Evolutionary conservation across 2,113 vertebrate species (phyloP), one percentile per base, ranked within the genome.

Genomic region (Plecturocebus donacophilus): DNA sequence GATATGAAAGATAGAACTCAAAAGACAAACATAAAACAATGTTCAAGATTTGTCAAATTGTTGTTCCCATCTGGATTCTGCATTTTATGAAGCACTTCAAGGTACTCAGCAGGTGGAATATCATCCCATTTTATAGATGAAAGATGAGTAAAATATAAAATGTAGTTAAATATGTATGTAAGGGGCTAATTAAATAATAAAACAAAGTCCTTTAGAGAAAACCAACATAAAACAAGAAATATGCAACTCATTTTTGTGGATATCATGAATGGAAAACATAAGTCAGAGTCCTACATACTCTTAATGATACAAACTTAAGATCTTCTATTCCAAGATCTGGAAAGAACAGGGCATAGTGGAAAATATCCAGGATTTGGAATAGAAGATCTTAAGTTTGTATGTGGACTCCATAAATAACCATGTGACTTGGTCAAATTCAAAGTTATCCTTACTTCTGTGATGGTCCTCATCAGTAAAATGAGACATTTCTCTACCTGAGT

Each of bases 81-180:
- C 5, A 49, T 45, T 87, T 47, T 86, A 56, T 85, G 77, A 82
- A 92, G 49, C 11, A 73, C 30, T 92, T 87, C n/a, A 81, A 70
- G 32, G 84, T 79, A 89, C 23, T 91, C n/a, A 61, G 3, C 23
- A 94, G 38, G 66, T 2, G 47, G 8, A 58, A n/a, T 68, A 81
- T 49, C 83, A 83, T 61, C 47, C 47, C 8, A 94, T 81, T 90
- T 92, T 81, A 92, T 45, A 84, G 38, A 81, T 52, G 25, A 81
- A 96, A 95, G 47, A 87, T 84, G 2, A 89, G 20, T 27, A 84
- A 96, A 95, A 90, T n/a, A 82, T 82, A 94, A 92, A 95, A 87
- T 16, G 4, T 35, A 42, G 32, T 95, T 93, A 68, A 54, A 30
- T 8, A 38, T 86, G 17, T 8, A 86, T 35, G 73, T 86, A 76